phyloP scores from a whole-genome alignment of 30 jellyfish, hydroid and myxozoan species.

The Haliclystus octoradiatus region DNA sequence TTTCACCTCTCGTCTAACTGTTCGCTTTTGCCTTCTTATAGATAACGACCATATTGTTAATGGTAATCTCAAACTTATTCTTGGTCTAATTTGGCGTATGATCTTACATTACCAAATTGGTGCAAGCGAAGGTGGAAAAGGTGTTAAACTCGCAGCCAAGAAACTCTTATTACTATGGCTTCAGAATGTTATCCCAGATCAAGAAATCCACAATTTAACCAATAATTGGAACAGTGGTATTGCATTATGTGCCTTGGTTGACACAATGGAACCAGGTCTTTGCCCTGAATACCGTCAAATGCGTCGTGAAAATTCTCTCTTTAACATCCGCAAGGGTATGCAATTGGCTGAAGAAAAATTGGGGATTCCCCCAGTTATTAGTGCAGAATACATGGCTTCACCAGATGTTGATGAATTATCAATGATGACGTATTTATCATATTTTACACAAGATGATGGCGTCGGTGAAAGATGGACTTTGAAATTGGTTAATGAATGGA shows the following conservation, averaged over 20 bases:
- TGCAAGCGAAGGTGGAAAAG: slow-evolving; percentile 40
- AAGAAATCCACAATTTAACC: slow-evolving; percentile 64
- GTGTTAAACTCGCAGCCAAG: slow-evolving; percentile 64
- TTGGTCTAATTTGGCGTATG: slow-evolving; percentile 93
- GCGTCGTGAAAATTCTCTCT: slow-evolving; percentile 46
- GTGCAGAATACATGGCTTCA: slow-evolving; percentile 86
- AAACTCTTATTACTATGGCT: slow-evolving; percentile 81
- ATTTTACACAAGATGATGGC: slow-evolving; percentile 86
- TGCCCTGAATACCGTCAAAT: slow-evolving; percentile 61
- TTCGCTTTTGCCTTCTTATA: too few relatives aligned
- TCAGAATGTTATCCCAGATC: slow-evolving; percentile 75
- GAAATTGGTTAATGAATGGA: slow-evolving; percentile 53
- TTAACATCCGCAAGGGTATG: slow-evolving; percentile 62
- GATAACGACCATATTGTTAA: slow-evolving; percentile 87
- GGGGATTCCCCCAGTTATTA: slow-evolving; percentile 63
- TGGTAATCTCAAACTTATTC: slow-evolving; percentile 78
- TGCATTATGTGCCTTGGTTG: slow-evolving; percentile 82
- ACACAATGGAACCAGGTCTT: slow-evolving; percentile 67
- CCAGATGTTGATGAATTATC: slow-evolving; percentile 84
- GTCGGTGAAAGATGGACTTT: slow-evolving; percentile 70
- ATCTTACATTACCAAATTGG: slow-evolving; percentile 94
- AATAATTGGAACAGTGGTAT: slow-evolving; percentile 92
- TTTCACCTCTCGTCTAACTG: too few relatives aligned
- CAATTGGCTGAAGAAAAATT: slow-evolving; percentile 55
- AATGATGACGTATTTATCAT: slow-evolving; percentile 91